phyloP scores from a whole-genome alignment of 2,888 invertebrate genomes.

The Acholoe squamosa region DNA sequence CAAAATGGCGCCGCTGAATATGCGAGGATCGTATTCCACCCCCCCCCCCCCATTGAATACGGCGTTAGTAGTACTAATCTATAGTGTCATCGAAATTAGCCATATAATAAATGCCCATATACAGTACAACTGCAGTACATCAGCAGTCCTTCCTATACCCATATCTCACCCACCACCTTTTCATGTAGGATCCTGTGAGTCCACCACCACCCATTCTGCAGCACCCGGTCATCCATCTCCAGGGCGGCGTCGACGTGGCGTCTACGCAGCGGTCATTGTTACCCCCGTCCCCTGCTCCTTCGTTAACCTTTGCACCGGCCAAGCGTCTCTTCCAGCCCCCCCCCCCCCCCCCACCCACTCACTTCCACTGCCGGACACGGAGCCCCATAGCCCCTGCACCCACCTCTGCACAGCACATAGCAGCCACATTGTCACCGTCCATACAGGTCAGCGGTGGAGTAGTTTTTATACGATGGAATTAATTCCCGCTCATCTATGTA shows the following conservation, averaged over 20 bases:
- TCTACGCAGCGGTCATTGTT: constrained; percentile 1
- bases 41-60: no score
- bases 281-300: constrained; percentile 29
- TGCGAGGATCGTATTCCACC: no score
- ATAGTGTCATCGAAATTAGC: no score
- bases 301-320: constrained; percentile 32
- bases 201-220: constrained; percentile 14
- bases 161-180: background rate
- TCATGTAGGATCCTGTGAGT: no score
- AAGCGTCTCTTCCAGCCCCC: background rate
- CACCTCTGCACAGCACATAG: background rate
- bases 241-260: background rate
- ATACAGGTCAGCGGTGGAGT: background rate
- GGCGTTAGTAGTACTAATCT: no score
- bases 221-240: constrained; percentile 31
- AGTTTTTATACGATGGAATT: no score
- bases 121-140: background rate
- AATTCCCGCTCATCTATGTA: no score
- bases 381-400: background rate
- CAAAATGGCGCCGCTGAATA: no score
- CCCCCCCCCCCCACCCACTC: no score
- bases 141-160: constrained; percentile 16
- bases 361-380: constrained; percentile 27
- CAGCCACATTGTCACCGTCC: background rate
- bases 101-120: background rate